Base-by-base conservation (phyloP, 2,797 vertebrate genomes). In the Dermochelys coriacea region DNA sequence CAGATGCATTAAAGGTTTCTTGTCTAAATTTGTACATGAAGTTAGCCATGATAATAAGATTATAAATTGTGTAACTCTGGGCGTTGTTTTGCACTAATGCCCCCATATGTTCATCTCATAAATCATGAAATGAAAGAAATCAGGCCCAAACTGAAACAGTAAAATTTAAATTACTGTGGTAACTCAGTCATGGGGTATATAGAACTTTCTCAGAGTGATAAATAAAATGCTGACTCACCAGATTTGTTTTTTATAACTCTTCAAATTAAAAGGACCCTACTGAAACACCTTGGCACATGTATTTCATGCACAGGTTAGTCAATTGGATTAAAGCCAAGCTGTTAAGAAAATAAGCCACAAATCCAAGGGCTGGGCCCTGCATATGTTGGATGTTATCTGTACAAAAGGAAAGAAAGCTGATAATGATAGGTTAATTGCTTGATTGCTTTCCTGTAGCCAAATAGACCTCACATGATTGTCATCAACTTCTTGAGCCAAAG, bases 1-100 rank as follows among this genome's bases (percentile, higher is more conserved):
- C 95, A 89, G 51, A 84, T 86, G 54, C 81, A 64, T 57, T 89
- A 77, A 74, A 52, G 83, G 71, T 74, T 54, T 25, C 83, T 94
- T 78, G 52, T 50, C 92, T 85, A 71, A 50, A 27, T 85, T 82
- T 94, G 18, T 51, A 82, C 52, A 59, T 1, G 0, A 9, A 49
- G 54, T 77, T 54, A 84, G 54, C n/a, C n/a, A 1, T 59, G 50
- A 82, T 75, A 68, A 27, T 25, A 41, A 80, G 87, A 88, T 88
- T 88, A 78, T 6, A 78, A 59, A 82, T 91, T 15, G 27, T 51
- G 27, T 78, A 88, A 87, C 54, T 86, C 15, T 2, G 41, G 54
- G 16, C 8, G 18, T 45, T 92, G 0, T 0, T 45, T 31, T 55
- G 64, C 74, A 82, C 29, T 87, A 87, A 79, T 4, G n/a, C 19